Percentiles rank a stretch among this genome's conserved stretches.
Conservation (phyloP, 2,113 vertebrate genomes). For the Sphaerodactylus townsendi region DNA sequence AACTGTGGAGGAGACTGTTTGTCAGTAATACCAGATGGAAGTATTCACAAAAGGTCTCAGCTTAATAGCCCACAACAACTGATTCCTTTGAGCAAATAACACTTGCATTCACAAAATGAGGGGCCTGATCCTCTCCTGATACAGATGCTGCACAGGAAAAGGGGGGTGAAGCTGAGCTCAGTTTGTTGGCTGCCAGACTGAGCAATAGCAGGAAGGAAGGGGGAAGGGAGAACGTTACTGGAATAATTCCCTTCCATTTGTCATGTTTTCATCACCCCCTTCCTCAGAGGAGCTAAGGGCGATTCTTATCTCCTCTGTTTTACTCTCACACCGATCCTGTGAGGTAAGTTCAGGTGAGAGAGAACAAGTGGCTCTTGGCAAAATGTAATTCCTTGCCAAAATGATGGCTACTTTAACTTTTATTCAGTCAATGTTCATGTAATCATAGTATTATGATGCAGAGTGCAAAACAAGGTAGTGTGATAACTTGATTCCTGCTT, state of each 20-base stretch:
- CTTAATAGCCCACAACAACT: conserved; percentile 33
- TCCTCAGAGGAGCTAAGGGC: too few species aligned
- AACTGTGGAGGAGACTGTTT: conserved; percentile 28
- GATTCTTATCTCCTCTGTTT: too few species aligned
- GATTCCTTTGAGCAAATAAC: conserved; percentile 4
- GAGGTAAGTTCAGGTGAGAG: too few species aligned
- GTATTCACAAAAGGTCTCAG: conserved; percentile 48
- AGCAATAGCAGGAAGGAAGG: too few species aligned
- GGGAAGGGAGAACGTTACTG: background rate
- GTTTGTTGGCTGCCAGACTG: too few species aligned
- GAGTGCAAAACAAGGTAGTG: too few species aligned
- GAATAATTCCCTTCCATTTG: too few species aligned
- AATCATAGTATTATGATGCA: background rate
- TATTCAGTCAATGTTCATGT: background rate
- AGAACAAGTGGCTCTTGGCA: too few species aligned
- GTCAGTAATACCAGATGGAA: conserved; percentile 49
- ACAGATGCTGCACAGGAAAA: background rate
- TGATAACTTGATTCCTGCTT: too few species aligned
- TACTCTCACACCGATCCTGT: too few species aligned
- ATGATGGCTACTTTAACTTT: background rate
- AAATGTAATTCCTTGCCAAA: background rate
- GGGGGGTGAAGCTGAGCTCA: background rate
- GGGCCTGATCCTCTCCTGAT: too few species aligned
- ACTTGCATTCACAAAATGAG: background rate
- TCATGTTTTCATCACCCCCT: too few species aligned